Evolutionary conservation across 2,113 vertebrate species (phyloP).

Genomic region (Lutjanus erythropterus): DNA sequence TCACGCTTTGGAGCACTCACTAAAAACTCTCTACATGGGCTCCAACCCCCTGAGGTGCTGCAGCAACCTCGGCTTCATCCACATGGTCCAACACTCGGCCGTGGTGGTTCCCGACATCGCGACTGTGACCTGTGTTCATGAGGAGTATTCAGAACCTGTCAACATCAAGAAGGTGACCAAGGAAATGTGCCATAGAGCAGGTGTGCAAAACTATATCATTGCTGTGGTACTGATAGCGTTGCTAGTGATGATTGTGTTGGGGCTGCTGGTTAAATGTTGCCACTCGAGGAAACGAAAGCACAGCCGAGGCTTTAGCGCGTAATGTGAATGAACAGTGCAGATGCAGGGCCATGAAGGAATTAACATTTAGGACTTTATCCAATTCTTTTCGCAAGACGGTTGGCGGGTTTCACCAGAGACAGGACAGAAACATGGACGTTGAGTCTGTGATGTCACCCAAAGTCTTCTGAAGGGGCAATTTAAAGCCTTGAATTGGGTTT

Average conservation of each 20-base stretch:
- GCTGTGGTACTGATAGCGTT: constrained; percentile 79
- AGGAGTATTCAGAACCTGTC: constrained; percentile 82
- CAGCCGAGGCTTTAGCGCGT: constrained; percentile 76
- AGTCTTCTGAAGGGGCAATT: constrained; percentile 9
- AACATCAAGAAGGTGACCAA: constrained; percentile 82
- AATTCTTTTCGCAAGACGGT: neutral
- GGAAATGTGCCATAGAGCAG: constrained; percentile 87
- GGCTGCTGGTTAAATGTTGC: constrained; percentile 71
- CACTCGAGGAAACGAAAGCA: constrained; percentile 60
- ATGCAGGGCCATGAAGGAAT: constrained; percentile 3
- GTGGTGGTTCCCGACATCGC: constrained; percentile 87
- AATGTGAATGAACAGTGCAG: neutral
- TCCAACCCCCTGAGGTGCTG: constrained; percentile 95
- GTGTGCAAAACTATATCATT: constrained; percentile 81
- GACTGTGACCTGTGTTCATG: constrained; percentile 85
- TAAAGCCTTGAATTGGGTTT: neutral
- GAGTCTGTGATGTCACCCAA: neutral
- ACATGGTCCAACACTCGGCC: constrained; percentile 86
- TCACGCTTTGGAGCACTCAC: constrained; percentile 86
- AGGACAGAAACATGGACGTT: constrained; percentile 27
- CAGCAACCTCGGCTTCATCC: constrained; percentile 87
- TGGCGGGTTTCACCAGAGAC: constrained; percentile 12
- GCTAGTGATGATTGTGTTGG: constrained; percentile 67
- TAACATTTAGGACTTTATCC: neutral
- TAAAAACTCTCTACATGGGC: constrained; percentile 90